Base-by-base conservation (phyloP, 2,113 vertebrate species). In the Limnothrissa miodon region DNA sequence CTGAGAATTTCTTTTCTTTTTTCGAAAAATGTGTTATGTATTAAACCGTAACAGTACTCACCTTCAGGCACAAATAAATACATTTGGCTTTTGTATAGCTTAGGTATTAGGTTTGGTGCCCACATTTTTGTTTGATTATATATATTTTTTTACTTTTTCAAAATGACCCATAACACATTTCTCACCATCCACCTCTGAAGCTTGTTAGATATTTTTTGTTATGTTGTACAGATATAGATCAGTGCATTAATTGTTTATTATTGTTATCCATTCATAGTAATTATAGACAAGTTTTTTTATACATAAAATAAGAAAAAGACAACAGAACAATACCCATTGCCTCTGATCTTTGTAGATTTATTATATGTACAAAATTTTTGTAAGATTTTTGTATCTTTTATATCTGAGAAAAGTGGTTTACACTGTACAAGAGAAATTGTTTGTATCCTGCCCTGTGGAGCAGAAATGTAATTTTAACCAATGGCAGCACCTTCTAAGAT, bases 361-460 rank as follows among this genome's bases (percentile, higher is more conserved):
- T 89, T 92, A 91, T 93, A 84, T 95, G 92, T 94, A 93, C 89
- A 92, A 87, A 91, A 89, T 87, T n/a, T n/a, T n/a, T n/a, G n/a
- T n/a, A n/a, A n/a, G 88, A 91, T 90, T 92, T 91, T 89, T 87
- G 90, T 92, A 90, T 92, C 85, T 92, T 92, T 91, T 90, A 91
- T 91, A 91, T 92, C 86, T 90, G 88, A 93, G 88, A 91, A 92
- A 92, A 92, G 90, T 93, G 93, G 90, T 93, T 92, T 93, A 94
- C 94, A 94, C 94, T 95, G 93, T 93, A 93, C 90, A 91, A 94
- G 93, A 94, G 90, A 90, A 93, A 92, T 87, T 94, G 91, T 93
- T 91, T 93, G 92, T 93, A 93, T 94, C 90, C 94, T 95, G 94
- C 94, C 94, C 95, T 95, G 94, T 95, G 94, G 94, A 94, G 94